Base-by-base conservation (phyloP, 2,113 vertebrate genomes). In the Ceyx melanurus region DNA sequence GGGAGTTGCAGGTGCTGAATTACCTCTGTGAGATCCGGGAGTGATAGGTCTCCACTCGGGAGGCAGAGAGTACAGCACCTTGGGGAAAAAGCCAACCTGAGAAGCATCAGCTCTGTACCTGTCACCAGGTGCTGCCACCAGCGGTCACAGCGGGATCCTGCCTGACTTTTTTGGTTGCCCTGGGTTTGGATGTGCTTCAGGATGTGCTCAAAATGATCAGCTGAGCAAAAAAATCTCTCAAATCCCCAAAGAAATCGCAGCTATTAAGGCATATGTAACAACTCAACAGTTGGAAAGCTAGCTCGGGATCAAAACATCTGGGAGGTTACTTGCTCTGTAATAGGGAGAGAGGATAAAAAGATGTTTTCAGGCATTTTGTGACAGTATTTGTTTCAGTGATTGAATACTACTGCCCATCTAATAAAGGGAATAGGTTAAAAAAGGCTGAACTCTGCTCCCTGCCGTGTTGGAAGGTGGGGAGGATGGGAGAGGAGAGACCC, bases 1-100 rank as follows among this genome's bases (percentile, higher is more conserved):
- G 71, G 74, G 77, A 93, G 61, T 56, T 94, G 23, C 75, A 83
- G 66, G 90, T 86, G 75, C 78, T 68, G 90, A 92, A 94, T 94
- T 84, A 80, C 90, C 67, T 45, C 0, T 4, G 25, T 3, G 43
- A 86, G 88, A 88, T 46, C 43, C 82, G 94, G 89, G 78, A 86
- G 66, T 3, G 15, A 65, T 15, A n/a, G 70, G n/a, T 79, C 48
- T 23, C 42, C 9, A 4, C 75, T 61, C 11, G 1, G 60, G 67
- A 93, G 61, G 46, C 86, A 75, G 46, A 28, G 45, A 56, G 40
- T 13, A 95, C 2, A 5, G 78, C 42, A 85, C 94, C 42, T 74
- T 4, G 4, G 86, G 90, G 88, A 81, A 68, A 86, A 79, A 42
- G 46, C 74, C 72, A 84, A 56, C 33, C 66, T 5, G 53, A 93